Conservation (phyloP, 1,140 invertebrate species). For the Cheumatopsyche charites region DNA sequence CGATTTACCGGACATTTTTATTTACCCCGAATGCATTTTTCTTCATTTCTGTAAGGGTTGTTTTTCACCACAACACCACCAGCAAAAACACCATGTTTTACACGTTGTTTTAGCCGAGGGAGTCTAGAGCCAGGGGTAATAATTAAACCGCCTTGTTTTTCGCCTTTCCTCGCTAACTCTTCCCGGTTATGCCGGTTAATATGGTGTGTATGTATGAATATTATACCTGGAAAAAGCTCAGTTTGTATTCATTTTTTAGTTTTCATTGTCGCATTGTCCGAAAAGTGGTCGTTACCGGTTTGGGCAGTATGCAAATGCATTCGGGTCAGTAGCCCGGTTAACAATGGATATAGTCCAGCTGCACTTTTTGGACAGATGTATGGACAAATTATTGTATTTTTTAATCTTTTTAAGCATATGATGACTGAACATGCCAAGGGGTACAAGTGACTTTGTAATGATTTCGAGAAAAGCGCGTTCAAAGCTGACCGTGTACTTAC, state of each 20-base stretch:
- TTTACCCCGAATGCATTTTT: constrained; percentile 2
- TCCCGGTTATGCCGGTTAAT: neutral
- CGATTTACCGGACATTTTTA: too few relatives aligned
- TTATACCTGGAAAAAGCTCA: too few relatives aligned
- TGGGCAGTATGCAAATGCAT: constrained; percentile 39
- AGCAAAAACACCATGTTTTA: neutral
- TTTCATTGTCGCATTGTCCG: constrained; percentile 31
- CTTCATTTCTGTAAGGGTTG: constrained; percentile 8
- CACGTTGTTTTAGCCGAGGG: neutral
- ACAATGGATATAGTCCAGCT: constrained; percentile 39
- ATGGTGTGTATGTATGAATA: too few relatives aligned
- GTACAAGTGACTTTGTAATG: too few relatives aligned
- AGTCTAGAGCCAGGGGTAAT: constrained; percentile 15
- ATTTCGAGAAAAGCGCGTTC: too few relatives aligned
- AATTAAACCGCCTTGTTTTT: constrained; percentile 35
- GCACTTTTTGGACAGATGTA: constrained; percentile 33
- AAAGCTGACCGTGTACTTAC: too few relatives aligned
- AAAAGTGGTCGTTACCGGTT: constrained; percentile 30
- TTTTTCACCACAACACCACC: neutral
- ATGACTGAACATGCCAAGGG: too few relatives aligned
- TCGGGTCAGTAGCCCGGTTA: constrained; percentile 37
- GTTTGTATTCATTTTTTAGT: neutral
- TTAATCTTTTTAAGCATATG: neutral
- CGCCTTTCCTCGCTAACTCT: neutral
- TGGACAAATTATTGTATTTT: constrained; percentile 8